Conservation (phyloP, 2,888 invertebrate species). For the Heterodera filipjevi region DNA sequence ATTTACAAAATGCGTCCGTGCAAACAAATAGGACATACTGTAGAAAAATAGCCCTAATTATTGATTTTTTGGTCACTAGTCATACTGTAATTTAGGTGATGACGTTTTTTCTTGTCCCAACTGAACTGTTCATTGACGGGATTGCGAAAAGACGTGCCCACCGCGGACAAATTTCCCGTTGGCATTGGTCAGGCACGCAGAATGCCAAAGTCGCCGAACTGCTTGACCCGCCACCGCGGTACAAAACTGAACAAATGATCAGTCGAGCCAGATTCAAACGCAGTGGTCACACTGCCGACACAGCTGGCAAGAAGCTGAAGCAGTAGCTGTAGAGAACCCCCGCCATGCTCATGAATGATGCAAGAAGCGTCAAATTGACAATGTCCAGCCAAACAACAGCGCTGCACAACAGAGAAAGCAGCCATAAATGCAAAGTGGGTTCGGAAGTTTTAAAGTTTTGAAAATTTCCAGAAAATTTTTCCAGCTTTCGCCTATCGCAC, state of each 20-base stretch:
- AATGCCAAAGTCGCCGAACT: slow-evolving; percentile 10
- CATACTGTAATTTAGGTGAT: slow-evolving; percentile 29
- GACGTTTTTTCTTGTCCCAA: slow-evolving; percentile 36
- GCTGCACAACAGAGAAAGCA: not conserved
- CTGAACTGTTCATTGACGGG: slow-evolving; percentile 41
- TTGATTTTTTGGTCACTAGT: too few species aligned
- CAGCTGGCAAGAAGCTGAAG: slow-evolving; percentile 1
- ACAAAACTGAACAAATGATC: not conserved
- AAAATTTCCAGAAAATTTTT: too few species aligned
- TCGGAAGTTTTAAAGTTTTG: not conserved
- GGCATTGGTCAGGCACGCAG: not conserved
- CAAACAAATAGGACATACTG: too few species aligned
- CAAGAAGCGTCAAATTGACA: not conserved
- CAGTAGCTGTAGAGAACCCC: not conserved
- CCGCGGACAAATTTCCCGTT: not conserved
- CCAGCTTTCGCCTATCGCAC: too few species aligned
- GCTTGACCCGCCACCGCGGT: not conserved
- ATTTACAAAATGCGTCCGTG: too few species aligned
- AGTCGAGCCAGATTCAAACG: not conserved
- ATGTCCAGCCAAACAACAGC: not conserved
- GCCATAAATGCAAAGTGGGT: not conserved
- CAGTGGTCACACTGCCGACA: not conserved
- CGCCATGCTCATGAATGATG: not conserved
- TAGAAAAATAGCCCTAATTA: too few species aligned
- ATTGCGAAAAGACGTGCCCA: slow-evolving; percentile 42